phyloP scores from a whole-genome alignment of 1,140 invertebrate species.

The Bombus confusus region DNA sequence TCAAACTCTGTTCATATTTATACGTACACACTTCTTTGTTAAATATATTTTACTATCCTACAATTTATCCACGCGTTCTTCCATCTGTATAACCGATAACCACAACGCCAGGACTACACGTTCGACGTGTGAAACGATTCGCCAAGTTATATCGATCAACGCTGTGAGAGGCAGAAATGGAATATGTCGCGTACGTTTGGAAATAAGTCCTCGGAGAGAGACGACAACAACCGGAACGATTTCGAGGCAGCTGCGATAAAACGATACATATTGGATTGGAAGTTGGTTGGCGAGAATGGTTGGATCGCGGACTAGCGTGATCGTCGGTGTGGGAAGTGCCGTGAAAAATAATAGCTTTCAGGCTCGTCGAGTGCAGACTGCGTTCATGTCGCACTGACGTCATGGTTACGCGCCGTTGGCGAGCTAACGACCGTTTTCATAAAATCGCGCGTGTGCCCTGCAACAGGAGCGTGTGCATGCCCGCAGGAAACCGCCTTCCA shows the following conservation, averaged over 20 bases:
- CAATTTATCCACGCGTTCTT: too few species aligned
- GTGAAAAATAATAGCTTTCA: constrained; percentile 67
- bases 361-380: constrained; percentile 56
- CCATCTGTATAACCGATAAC: too few species aligned
- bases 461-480: background rate
- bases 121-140: too few species aligned
- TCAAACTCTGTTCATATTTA: too few species aligned
- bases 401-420: constrained; percentile 65
- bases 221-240: background rate
- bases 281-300: background rate
- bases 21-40: too few species aligned
- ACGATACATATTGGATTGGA: background rate
- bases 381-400: constrained; percentile 67
- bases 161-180: too few species aligned
- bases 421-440: constrained; percentile 71
- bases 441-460: constrained; percentile 46
- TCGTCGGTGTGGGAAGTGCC: constrained; percentile 45
- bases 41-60: too few species aligned
- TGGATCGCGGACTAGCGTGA: background rate
- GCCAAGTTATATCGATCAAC: too few species aligned
- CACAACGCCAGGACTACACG: fast-evolving
- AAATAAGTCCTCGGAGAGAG: background rate
- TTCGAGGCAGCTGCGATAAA: background rate
- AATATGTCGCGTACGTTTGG: too few species aligned
- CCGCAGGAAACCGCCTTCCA: constrained; percentile 29